These are phyloP conservation scores for Epizoanthus stellaris DNA, from an alignment of 92 coral and sea anemone species.

Conservation along the genomic window DNA sequence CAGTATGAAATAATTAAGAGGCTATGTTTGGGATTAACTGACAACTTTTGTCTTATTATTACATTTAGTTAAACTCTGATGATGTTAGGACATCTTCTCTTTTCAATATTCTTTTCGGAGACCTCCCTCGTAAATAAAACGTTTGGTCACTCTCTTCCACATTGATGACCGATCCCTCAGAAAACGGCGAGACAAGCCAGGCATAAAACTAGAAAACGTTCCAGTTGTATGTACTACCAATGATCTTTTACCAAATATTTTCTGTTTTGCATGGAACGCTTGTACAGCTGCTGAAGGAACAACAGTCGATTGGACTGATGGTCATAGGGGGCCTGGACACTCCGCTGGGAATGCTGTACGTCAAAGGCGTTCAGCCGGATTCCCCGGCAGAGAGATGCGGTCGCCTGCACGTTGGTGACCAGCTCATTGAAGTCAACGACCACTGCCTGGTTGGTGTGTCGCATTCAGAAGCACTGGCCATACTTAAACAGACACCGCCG, in stretches of 20 bases:
- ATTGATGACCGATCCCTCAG: no score
- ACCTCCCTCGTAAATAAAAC: neutral
- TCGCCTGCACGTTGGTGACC: conserved; percentile 90
- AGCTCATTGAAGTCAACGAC: conserved; percentile 90
- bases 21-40: no score
- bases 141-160: neutral
- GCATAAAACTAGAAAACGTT: neutral
- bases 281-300: conserved; percentile 85
- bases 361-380: conserved; percentile 87
- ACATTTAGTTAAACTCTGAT: no score
- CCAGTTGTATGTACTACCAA: neutral
- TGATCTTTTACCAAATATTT: neutral
- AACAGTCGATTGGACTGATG: conserved; percentile 92
- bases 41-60: no score
- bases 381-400: conserved; percentile 93
- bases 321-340: conserved; percentile 96
- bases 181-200: no score
- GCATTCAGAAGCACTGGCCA: conserved; percentile 86
- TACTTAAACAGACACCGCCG: conserved; percentile 93
- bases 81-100: no score
- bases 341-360: conserved; percentile 93
- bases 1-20: no score
- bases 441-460: conserved; percentile 89
- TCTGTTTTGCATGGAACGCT: neutral
- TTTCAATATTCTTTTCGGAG: no score